Evolutionary conservation across 2,888 invertebrate genomes (phyloP).

Genomic region (Mantis religiosa): DNA sequence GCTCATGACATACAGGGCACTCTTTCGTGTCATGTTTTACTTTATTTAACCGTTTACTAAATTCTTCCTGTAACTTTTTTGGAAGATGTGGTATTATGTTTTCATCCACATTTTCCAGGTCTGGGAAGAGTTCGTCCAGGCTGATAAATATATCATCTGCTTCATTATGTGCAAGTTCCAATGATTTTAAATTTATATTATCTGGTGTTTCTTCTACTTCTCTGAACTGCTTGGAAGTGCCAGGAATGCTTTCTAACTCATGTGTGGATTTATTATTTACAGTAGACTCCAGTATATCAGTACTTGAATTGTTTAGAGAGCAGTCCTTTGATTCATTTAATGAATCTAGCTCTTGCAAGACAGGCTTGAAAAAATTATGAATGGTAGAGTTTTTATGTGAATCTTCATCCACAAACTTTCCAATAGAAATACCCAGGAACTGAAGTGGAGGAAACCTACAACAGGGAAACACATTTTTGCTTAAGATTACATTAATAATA

Average conservation of each 20-base stretch:
- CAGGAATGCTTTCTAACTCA: neutral
- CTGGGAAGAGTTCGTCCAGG: slow-evolving; percentile 46
- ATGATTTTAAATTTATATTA: neutral
- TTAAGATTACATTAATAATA: no score
- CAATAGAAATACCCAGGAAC: slow-evolving; percentile 71
- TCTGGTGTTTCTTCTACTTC: neutral
- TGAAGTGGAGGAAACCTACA: slow-evolving; percentile 56
- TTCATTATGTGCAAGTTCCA: neutral
- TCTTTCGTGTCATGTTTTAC: neutral
- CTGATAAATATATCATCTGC: slow-evolving; percentile 31
- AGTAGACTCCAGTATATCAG: neutral
- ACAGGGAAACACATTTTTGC: slow-evolving; percentile 17
- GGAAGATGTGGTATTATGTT: slow-evolving; percentile 44
- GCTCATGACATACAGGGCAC: neutral
- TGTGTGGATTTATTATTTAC: neutral
- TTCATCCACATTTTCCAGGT: slow-evolving; percentile 44
- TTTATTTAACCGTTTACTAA: slow-evolving; percentile 29
- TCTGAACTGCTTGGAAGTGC: neutral
- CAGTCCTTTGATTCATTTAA: neutral
- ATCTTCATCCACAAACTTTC: slow-evolving; percentile 60
- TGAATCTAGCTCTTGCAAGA: neutral
- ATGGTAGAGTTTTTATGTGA: slow-evolving; percentile 40
- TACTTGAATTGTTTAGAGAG: neutral
- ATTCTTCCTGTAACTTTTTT: slow-evolving; percentile 40
- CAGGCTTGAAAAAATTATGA: slow-evolving; percentile 54